A percentile compares a stretch with the other conserved stretches of the same genome.
Evolutionary conservation across 2,797 vertebrate genomes (phyloP).

Genomic region (Rhinoraja longicauda): DNA sequence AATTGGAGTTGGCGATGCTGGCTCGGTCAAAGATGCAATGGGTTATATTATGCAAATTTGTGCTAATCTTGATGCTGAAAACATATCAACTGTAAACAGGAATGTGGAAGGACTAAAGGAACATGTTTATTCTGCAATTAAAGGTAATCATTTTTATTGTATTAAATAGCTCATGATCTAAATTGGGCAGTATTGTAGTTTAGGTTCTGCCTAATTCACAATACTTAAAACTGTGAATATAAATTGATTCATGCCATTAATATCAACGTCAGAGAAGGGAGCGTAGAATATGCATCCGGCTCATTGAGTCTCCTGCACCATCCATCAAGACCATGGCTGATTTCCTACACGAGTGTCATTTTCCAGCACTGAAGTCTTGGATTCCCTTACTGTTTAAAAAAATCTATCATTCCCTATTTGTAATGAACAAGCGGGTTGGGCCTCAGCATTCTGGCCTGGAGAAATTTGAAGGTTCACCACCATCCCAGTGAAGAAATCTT

Average conservation of each 20-base stretch:
- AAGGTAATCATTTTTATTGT: constrained; percentile 47
- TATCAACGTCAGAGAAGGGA: no score
- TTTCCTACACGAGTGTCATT: no score
- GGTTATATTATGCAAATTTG: constrained; percentile 61
- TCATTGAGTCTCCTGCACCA: no score
- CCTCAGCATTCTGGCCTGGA: no score
- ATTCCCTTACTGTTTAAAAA: no score
- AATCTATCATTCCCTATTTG: no score
- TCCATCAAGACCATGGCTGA: no score
- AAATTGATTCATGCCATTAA: not conserved
- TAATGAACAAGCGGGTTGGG: no score
- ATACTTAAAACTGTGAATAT: not conserved
- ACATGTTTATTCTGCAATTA: constrained; percentile 56
- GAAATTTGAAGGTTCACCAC: no score
- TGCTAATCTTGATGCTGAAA: constrained; percentile 58
- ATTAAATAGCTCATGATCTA: not conserved
- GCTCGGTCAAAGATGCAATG: constrained; percentile 44
- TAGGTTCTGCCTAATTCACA: not conserved
- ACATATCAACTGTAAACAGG: constrained; percentile 61
- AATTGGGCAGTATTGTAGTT: not conserved
- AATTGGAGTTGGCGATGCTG: constrained; percentile 62
- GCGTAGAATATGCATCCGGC: no score
- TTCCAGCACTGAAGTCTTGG: no score
- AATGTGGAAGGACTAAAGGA: constrained; percentile 57
- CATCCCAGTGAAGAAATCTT: no score